phyloP scores from a whole-genome alignment of 2,113 vertebrate species.

The Tragelaphus scriptus region DNA sequence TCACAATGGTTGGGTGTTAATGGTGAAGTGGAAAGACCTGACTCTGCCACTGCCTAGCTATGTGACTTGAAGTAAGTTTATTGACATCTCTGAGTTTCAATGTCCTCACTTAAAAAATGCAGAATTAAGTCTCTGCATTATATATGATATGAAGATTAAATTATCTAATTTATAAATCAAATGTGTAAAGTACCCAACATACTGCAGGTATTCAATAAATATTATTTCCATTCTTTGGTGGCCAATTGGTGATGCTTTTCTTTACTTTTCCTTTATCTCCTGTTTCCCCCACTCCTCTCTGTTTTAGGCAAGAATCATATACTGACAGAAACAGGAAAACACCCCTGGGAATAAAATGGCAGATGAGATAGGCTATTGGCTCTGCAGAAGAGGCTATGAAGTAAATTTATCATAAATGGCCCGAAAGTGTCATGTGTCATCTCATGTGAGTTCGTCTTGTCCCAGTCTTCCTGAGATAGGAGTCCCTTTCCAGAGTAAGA shows the following conservation, averaged over 20 bases:
- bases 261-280: neutral
- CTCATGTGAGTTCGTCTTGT: neutral
- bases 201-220: neutral
- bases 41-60: neutral
- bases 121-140: neutral
- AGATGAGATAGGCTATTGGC: neutral
- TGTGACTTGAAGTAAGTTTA: constrained; percentile 8
- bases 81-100: neutral
- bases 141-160: neutral
- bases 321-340: neutral
- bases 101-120: neutral
- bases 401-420: constrained; percentile 10
- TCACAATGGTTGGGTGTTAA: neutral
- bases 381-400: neutral
- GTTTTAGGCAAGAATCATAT: neutral
- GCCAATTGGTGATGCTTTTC: neutral
- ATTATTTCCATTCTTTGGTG: neutral
- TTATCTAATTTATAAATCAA: neutral
- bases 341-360: neutral
- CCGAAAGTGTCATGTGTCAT: constrained; percentile 22
- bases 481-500: neutral
- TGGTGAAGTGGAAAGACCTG: neutral
- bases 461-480: neutral
- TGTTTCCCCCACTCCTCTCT: neutral
- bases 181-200: neutral